Conservation (phyloP, 2,113 vertebrate genomes). For the Polyodon spathula region DNA sequence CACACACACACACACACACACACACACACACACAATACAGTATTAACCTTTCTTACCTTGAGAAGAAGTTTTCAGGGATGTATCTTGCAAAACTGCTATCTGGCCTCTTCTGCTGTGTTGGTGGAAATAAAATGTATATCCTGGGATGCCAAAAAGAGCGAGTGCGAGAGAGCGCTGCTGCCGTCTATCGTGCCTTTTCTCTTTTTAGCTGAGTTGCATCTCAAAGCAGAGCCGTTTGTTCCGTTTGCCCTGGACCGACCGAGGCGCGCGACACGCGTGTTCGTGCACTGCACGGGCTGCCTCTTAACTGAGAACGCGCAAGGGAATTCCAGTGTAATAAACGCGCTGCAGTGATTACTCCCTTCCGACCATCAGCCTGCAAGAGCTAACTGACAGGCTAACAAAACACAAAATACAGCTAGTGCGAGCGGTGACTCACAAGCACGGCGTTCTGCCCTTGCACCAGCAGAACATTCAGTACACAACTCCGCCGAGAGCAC, state of each 20-base stretch:
- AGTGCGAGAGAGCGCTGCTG: neutral
- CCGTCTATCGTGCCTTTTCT: constrained; percentile 6
- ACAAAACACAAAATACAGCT: too few relatives aligned
- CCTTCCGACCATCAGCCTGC: neutral
- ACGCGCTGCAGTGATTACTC: neutral
- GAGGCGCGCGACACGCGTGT: constrained; percentile 33
- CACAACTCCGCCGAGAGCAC: neutral
- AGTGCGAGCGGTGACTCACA: neutral
- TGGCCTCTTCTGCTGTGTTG: neutral
- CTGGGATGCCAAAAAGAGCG: constrained; percentile 3
- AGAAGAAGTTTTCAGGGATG: constrained; percentile 7
- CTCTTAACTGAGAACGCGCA: constrained; percentile 2
- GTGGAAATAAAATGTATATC: constrained; percentile 4
- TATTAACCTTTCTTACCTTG: constrained; percentile 10
- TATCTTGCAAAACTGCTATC: neutral
- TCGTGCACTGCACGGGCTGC: constrained; percentile 27
- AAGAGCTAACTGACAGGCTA: too few relatives aligned
- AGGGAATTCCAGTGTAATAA: constrained; percentile 22
- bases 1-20: neutral
- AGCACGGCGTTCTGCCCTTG: neutral
- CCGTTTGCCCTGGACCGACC: constrained; percentile 19
- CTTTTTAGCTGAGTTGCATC: constrained; percentile 24
- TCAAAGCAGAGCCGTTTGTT: constrained; percentile 27
- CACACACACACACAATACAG: neutral
- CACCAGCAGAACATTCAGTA: too few relatives aligned